A percentile compares a stretch with the other conserved stretches of the same genome.
These are phyloP conservation scores for Crypturellus undulatus DNA, from an alignment of 2,113 vertebrate genomes.

Conservation along the genomic window DNA sequence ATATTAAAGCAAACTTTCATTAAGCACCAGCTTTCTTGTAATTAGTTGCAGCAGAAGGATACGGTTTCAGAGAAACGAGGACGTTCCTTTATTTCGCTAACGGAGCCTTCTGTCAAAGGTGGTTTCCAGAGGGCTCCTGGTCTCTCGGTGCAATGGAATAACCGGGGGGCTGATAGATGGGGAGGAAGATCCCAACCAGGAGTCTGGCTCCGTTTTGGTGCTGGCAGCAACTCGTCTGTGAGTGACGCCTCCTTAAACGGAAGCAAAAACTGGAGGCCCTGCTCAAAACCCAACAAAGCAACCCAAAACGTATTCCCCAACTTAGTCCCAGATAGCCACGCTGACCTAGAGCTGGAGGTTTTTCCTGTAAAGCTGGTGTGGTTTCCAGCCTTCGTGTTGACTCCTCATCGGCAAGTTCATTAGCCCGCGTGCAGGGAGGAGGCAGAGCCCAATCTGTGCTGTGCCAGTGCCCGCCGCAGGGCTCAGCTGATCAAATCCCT, in stretches of 20 bases:
- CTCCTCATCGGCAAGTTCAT: constrained; percentile 66
- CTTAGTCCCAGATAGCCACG: background rate
- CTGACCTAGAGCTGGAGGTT: background rate
- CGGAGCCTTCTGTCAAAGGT: constrained; percentile 43
- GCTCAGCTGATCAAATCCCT: constrained; percentile 40
- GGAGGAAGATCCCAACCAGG: background rate
- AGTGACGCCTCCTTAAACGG: background rate
- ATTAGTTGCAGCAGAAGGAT: constrained; percentile 64
- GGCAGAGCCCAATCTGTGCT: constrained; percentile 56
- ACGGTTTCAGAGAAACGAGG: constrained; percentile 32
- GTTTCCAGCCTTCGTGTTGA: constrained; percentile 21
- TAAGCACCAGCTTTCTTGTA: constrained; percentile 60
- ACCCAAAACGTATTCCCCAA: background rate
- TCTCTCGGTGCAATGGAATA: background rate
- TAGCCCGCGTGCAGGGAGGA: constrained; percentile 11
- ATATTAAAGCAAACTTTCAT: constrained; percentile 72
- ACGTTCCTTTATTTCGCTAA: constrained; percentile 45
- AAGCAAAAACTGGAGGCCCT: background rate
- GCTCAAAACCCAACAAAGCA: background rate
- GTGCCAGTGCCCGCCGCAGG: constrained; percentile 45
- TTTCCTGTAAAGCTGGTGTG: background rate
- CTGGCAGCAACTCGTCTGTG: background rate
- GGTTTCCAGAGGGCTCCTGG: constrained; percentile 45
- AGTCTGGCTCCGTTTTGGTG: background rate
- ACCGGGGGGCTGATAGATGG: background rate